These are phyloP conservation scores for Branchinecta lynchi DNA, from an alignment of 1,140 invertebrate genomes.

Conservation along the genomic window DNA sequence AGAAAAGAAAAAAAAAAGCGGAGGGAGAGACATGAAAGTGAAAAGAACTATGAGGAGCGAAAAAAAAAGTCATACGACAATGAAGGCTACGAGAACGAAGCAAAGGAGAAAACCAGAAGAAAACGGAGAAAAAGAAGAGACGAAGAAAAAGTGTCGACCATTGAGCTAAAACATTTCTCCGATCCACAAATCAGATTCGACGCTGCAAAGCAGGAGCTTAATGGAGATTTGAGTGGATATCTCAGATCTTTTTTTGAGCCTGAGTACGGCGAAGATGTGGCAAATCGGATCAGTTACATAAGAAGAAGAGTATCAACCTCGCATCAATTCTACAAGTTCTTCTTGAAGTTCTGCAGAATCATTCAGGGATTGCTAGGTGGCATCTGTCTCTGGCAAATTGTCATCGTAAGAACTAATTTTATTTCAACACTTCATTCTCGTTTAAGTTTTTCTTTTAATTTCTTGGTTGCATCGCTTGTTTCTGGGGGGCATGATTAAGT, in stretches of 20 bases:
- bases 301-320: slow-evolving; percentile 2
- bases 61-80: background rate
- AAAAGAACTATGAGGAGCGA: background rate
- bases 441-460: no score
- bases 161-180: slow-evolving; percentile 1
- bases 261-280: background rate
- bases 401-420: background rate
- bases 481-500: no score
- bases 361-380: background rate
- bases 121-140: background rate
- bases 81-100: background rate
- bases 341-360: background rate
- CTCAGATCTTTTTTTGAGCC: background rate
- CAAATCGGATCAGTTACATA: background rate
- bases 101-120: background rate
- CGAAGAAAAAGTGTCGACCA: slow-evolving; percentile 3
- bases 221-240: slow-evolving; percentile 6
- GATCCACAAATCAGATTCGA: background rate
- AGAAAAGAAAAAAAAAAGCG: background rate
- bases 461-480: no score
- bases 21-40: background rate
- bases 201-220: background rate
- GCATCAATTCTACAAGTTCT: slow-evolving; percentile 4
- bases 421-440: background rate
- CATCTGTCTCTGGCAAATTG: background rate